These are phyloP conservation scores for Cavia aperea DNA, from an alignment of 2,113 vertebrate species.

Conservation along the genomic window DNA sequence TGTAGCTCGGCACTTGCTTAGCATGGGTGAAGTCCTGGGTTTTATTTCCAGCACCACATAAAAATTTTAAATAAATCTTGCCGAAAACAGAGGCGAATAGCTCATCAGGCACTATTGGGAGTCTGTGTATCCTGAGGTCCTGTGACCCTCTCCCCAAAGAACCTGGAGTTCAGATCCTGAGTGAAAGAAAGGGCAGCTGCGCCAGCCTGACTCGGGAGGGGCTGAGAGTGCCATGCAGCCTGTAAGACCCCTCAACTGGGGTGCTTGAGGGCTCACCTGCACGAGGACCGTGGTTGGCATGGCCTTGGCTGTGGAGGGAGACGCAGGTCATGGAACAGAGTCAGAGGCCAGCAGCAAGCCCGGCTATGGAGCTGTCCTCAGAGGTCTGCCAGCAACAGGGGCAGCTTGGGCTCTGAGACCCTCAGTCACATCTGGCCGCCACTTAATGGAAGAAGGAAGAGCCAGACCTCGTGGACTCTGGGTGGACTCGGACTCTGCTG, in stretches of 20 bases:
- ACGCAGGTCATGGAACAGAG: not conserved
- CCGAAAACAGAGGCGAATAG: not conserved
- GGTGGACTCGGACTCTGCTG: too few species aligned
- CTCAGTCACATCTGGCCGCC: not conserved
- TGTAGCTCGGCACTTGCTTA: not conserved
- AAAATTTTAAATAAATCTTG: not conserved
- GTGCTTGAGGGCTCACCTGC: not conserved
- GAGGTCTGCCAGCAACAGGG: not conserved
- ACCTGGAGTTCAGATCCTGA: too few species aligned
- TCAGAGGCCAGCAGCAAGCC: not conserved
- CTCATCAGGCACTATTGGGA: rapidly evolving
- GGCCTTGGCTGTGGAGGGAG: not conserved
- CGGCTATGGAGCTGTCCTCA: not conserved
- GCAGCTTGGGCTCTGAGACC: not conserved
- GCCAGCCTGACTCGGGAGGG: too few species aligned
- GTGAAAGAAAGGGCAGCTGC: too few species aligned
- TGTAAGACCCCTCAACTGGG: not conserved
- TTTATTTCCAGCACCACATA: not conserved
- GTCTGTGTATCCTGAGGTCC: not conserved
- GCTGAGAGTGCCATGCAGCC: too few species aligned
- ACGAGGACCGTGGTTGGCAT: not conserved
- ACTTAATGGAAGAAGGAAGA: not conserved
- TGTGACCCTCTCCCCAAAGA: not conserved
- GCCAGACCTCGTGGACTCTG: not conserved
- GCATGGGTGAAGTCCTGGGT: not conserved